Percentiles rank a stretch among this genome's conserved stretches.
Conservation (phyloP, 2,113 vertebrate genomes). For the Columbina picui region DNA sequence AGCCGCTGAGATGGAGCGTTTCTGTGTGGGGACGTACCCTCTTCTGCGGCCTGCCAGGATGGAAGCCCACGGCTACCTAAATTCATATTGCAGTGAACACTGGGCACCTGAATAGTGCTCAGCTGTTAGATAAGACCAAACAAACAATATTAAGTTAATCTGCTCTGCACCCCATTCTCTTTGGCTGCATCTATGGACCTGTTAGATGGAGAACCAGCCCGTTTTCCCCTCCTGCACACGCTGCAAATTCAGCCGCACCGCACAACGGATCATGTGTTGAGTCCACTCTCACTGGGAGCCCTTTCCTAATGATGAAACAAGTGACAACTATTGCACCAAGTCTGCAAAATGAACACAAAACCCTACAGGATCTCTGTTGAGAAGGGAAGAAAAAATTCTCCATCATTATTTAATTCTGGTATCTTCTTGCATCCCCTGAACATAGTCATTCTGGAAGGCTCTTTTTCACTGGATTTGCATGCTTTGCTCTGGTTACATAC, state of each 20-base stretch:
- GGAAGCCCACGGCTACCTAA: neutral
- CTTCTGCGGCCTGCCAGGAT: neutral
- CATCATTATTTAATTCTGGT: rapidly evolving
- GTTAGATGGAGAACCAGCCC: neutral
- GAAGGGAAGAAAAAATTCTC: neutral
- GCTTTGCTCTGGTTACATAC: neutral
- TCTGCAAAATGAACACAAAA: neutral
- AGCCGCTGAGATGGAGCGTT: neutral
- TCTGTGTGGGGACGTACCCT: neutral
- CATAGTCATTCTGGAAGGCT: neutral
- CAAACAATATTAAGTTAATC: neutral
- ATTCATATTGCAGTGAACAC: neutral
- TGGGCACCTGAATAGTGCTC: neutral
- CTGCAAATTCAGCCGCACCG: neutral
- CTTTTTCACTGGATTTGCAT: neutral
- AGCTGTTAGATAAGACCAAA: neutral
- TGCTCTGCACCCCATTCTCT: neutral
- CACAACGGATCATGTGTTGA: neutral
- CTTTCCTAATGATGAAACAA: neutral
- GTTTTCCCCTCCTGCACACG: neutral
- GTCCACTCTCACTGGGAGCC: neutral
- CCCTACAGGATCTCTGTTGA: neutral
- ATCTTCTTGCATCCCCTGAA: neutral
- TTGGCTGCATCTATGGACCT: neutral
- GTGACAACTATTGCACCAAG: neutral